Base-by-base conservation (phyloP, 2,888 invertebrate species). In the Pristionchus fissidentatus region DNA sequence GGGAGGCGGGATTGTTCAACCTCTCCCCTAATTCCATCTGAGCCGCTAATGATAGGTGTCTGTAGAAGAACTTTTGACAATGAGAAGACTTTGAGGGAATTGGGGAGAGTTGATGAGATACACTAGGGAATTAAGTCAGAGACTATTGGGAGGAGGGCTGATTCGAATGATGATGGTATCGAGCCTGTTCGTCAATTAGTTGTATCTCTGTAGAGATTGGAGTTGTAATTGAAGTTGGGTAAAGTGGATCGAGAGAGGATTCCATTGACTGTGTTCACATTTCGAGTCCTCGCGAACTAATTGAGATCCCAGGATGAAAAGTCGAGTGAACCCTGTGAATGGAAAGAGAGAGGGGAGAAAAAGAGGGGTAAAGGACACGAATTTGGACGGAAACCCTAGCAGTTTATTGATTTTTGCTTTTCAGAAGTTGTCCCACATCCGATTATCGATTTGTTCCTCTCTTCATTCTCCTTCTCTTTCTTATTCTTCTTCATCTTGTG, bases 391-490 rank as follows among this genome's bases (percentile, higher is more conserved):
- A 55, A 55, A 15, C 4, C 10, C 22, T 7, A 55, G 55, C n/a
- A 55, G 55, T 55, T 22, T 22, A 55, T 4, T n/a, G 5, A 66
- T 66, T 29, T n/a, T n/a, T n/a, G 38, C 66, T 38, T 66, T 66
- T n/a, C 66, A 66, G 66, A 66, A 66, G 66, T 41, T 66, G n/a
- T 66, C 66, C 32, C 66, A 66, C 38, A 66, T 66, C n/a, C 66
- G 66, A 66, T 15, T 66, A 1, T 66, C 66, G 66, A 66, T 66
- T 22, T 22, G 66, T 66, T 66, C 66, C 19, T 66, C 66, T 66
- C 66, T 66, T 41, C 66, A 66, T 66, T 66, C 66, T 66, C 66
- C 66, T 66, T 66, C 66, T 66, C 41, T 66, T 19, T 66, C 66
- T 38, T 66, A 66, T 38, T 66, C 66, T 38, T 66, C 66, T 7